A percentile compares a stretch with the other conserved stretches of the same genome.
phyloP scores from a whole-genome alignment of 2,888 invertebrate species.

The Mayetiola destructor region DNA sequence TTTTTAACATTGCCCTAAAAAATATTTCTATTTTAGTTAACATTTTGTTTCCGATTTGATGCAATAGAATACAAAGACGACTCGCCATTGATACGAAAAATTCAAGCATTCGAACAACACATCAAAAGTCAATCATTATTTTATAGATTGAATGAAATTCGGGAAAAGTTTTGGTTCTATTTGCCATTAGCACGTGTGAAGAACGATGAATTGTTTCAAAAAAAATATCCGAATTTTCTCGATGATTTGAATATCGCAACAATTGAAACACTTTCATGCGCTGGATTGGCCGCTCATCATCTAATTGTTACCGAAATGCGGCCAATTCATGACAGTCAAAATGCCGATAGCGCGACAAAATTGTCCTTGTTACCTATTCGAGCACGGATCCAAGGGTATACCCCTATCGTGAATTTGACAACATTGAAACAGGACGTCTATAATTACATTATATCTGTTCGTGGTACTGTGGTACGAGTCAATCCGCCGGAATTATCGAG shows the following conservation, averaged over 20 bases:
- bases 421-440: constrained; percentile 57
- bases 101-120: constrained; percentile 42
- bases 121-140: constrained; percentile 27
- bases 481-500: constrained; percentile 58
- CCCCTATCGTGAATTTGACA: constrained; percentile 49
- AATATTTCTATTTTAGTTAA: constrained; percentile 14
- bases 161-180: constrained; percentile 22
- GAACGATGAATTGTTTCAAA: constrained; percentile 42
- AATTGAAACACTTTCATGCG: constrained; percentile 47
- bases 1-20: too few species aligned
- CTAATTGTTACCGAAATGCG: constrained; percentile 28
- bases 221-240: constrained; percentile 47
- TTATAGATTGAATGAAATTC: constrained; percentile 24
- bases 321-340: constrained; percentile 5
- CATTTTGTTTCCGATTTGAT: too few species aligned
- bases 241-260: constrained; percentile 54
- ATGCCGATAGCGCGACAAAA: constrained; percentile 31
- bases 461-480: constrained; percentile 73
- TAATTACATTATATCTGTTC: constrained; percentile 61
- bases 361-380: constrained; percentile 28
- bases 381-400: constrained; percentile 47
- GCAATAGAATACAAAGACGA: constrained; percentile 35
- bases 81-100: constrained; percentile 37
- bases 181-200: constrained; percentile 43
- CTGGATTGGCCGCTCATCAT: constrained; percentile 71